Percentiles rank a stretch among this genome's conserved stretches.
phyloP scores from a whole-genome alignment of 1,140 invertebrate genomes.

The Drosophila sechellia region DNA sequence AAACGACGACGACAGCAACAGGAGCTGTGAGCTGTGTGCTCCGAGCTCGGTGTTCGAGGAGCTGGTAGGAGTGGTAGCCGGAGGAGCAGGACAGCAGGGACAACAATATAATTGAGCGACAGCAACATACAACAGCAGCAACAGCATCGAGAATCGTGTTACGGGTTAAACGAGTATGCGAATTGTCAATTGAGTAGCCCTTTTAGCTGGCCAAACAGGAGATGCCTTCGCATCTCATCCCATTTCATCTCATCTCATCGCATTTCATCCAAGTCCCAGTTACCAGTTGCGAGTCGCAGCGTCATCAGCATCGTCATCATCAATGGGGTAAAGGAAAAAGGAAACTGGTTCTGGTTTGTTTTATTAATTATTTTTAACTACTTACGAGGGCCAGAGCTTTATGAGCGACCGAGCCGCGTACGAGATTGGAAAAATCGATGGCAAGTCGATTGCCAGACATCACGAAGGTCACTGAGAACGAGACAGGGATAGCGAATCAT shows the following conservation, averaged over 20 bases:
- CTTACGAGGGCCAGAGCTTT: constrained; percentile 41
- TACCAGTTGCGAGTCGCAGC: constrained; percentile 14
- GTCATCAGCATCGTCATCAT: constrained; percentile 25
- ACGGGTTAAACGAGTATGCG: constrained; percentile 76
- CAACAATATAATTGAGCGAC: constrained; percentile 80
- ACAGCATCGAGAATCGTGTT: constrained; percentile 56
- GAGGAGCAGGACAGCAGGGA: constrained; percentile 48
- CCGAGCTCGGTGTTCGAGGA: background rate
- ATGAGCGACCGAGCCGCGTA: constrained; percentile 37
- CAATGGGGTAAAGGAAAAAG: constrained; percentile 33
- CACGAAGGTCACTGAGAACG: constrained; percentile 30
- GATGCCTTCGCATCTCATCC: constrained; percentile 25
- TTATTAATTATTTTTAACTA: constrained; percentile 79
- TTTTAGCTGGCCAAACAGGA: constrained; percentile 54
- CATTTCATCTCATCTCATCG: constrained; percentile 8
- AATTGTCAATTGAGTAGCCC: constrained; percentile 77
- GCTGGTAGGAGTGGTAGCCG: constrained; percentile 6
- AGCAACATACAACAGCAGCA: constrained; percentile 46
- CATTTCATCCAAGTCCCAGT: constrained; percentile 1
- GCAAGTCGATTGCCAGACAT: constrained; percentile 53
- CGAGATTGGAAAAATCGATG: constrained; percentile 58
- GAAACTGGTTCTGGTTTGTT: constrained; percentile 71
- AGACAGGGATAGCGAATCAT: constrained; percentile 26
- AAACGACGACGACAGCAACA: constrained; percentile 56
- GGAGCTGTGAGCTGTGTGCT: constrained; percentile 27